Conservation (phyloP, 2,888 invertebrate genomes). For the Omphaloscelis lunosa region DNA sequence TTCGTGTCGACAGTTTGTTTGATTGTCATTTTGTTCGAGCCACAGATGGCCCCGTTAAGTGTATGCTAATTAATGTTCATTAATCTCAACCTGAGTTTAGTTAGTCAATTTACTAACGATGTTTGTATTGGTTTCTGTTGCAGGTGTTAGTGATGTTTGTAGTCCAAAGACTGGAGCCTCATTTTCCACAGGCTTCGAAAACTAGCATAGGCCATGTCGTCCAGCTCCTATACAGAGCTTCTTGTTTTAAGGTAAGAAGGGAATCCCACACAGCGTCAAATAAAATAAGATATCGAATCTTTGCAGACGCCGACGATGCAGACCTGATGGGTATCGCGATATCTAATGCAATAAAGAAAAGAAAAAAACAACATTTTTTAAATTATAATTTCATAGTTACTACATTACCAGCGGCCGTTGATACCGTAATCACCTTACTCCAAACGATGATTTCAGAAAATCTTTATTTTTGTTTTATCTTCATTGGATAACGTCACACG, state of each 20-base stretch:
- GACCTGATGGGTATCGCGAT: no score
- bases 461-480: not conserved
- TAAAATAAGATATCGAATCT: not conserved
- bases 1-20: not conserved
- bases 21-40: not conserved
- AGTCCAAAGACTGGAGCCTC: slow-evolving; percentile 98
- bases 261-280: not conserved
- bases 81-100: not conserved
- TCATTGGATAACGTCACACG: not conserved
- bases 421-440: not conserved
- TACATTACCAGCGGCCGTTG: not conserved
- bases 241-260: slow-evolving; percentile 97
- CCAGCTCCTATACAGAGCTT: slow-evolving; percentile 98
- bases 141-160: slow-evolving; percentile 98
- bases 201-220: slow-evolving; percentile 99
- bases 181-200: slow-evolving; percentile 99
- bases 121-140: slow-evolving; percentile 45
- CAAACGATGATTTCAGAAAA: no score
- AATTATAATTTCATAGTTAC: no score
- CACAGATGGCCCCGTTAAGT: not conserved
- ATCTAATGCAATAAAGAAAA: not conserved
- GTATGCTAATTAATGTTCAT: not conserved
- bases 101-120: slow-evolving; percentile 3
- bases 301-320: not conserved
- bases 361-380: no score